Evolutionary conservation across 2,888 invertebrate genomes (phyloP), one percentile per base, ranked within the genome.

Genomic region (Brachycybe producta): DNA sequence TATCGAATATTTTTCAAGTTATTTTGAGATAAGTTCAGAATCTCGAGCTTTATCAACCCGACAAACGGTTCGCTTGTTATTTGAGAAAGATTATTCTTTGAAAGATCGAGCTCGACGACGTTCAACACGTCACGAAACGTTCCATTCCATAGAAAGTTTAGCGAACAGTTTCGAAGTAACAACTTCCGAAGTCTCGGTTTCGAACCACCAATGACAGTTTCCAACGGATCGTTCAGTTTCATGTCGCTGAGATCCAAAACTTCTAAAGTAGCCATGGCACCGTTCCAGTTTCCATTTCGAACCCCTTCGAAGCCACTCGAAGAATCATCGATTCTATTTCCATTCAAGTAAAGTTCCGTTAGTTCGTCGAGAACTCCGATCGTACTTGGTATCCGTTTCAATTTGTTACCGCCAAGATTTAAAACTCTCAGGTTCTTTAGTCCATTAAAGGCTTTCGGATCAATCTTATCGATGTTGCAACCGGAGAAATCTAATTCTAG

Each of bases 381-480:
- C 8, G 45, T 23, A 13, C 13, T n/a, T 2, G 45, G 35, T 13
- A 45, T 17, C 21, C 21, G 23, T 11, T 34, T 21, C 5, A 45
- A 13, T 21, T 13, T 30, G 34, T 45, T 45, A 11, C 45, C 26
- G n/a, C 21, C 3, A 15, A 45, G 45, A 45, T 19, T 26, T 19
- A 45, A 21, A 5, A 7, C 21, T 34, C 5, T n/a, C 13, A 45
- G 35, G 21, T 45, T 30, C 19, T n/a, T 19, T 8, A 45, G n/a
- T 21, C 34, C 34, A 30, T 13, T 23, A 17, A 30, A 45, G 4
- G 45, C 2, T 19, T 34, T 1, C 7, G 45, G 21, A 4, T 45
- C 17, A 35, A 45, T 35, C 11, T 5, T n/a, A 11, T 34, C 26
- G 21, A 45, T 34, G 21, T 34, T 19, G 26, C 34, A 45, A n/a